A percentile compares a stretch with the other conserved stretches of the same genome.
phyloP scores from a whole-genome alignment of 2,888 invertebrate species.

The Nemurella pictetii region DNA sequence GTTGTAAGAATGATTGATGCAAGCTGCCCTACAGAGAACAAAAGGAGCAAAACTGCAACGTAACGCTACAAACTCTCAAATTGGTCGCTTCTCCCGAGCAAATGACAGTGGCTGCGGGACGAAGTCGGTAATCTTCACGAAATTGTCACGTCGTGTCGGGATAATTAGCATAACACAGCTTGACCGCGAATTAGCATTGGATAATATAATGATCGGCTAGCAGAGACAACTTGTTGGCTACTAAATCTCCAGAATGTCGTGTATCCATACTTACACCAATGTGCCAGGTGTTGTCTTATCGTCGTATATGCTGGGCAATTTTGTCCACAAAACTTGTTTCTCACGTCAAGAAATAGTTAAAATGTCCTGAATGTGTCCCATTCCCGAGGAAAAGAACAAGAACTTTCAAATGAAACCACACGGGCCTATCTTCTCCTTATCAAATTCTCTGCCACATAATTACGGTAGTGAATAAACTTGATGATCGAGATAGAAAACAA shows the following conservation, averaged over 20 bases:
- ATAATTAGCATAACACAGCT: slow-evolving; percentile 3
- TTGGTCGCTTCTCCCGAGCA: neutral
- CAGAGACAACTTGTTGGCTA: neutral
- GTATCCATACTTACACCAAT: neutral
- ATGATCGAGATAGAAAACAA: neutral
- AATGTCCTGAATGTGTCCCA: neutral
- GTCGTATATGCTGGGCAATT: neutral
- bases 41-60: neutral
- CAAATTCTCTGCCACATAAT: no score
- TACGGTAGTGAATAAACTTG: no score
- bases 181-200: slow-evolving; percentile 2
- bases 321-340: neutral
- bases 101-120: neutral
- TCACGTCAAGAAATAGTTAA: neutral
- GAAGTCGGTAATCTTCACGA: neutral
- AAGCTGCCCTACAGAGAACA: neutral
- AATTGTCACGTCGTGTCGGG: neutral
- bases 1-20: neutral
- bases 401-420: neutral
- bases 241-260: neutral
- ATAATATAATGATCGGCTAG: slow-evolving; percentile 6
- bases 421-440: neutral
- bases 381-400: neutral
- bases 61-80: neutral
- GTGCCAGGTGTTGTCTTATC: neutral